These are phyloP conservation scores for Monochamus alternatus DNA, from an alignment of 2,888 invertebrate genomes.

Conservation along the genomic window DNA sequence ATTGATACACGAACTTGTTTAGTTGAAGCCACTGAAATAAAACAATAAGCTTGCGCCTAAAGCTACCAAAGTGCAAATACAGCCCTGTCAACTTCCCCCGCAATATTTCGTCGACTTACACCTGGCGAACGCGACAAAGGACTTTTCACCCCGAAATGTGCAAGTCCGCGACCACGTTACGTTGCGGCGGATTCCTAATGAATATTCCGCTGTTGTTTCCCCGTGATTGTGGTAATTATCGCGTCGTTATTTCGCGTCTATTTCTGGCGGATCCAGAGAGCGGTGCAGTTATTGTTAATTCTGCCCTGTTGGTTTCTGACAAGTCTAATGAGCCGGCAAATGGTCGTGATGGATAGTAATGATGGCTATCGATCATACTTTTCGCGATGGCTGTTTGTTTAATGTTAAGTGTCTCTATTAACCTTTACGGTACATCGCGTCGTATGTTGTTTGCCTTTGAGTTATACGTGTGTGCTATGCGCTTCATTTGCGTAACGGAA, in stretches of 20 bases:
- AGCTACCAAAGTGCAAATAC: too few relatives aligned
- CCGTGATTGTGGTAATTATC: constrained; percentile 28
- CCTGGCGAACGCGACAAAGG: constrained; percentile 20
- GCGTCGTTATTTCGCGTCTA: constrained; percentile 4
- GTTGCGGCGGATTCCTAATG: constrained; percentile 20
- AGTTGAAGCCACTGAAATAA: too few relatives aligned
- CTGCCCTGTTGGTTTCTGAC: constrained; percentile 4
- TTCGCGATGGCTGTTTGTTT: neutral
- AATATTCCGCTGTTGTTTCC: constrained; percentile 15
- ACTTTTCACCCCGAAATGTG: constrained; percentile 21
- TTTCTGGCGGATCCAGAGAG: neutral
- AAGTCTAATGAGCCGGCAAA: constrained; percentile 7
- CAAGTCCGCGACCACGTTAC: constrained; percentile 19
- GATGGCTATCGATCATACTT: constrained; percentile 18
- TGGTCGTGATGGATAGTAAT: constrained; percentile 10
- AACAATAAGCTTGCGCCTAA: too few relatives aligned
- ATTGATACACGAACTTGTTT: too few relatives aligned
- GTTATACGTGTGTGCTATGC: too few relatives aligned
- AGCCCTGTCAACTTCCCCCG: neutral
- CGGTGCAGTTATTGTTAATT: constrained; percentile 9
- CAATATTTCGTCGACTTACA: constrained; percentile 14
- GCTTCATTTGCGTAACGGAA: neutral
- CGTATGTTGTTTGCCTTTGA: neutral
- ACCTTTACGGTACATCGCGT: neutral
- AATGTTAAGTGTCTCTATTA: neutral